These are phyloP conservation scores for Listrodromus nycthemerus DNA, from an alignment of 2,888 invertebrate species.

Conservation along the genomic window DNA sequence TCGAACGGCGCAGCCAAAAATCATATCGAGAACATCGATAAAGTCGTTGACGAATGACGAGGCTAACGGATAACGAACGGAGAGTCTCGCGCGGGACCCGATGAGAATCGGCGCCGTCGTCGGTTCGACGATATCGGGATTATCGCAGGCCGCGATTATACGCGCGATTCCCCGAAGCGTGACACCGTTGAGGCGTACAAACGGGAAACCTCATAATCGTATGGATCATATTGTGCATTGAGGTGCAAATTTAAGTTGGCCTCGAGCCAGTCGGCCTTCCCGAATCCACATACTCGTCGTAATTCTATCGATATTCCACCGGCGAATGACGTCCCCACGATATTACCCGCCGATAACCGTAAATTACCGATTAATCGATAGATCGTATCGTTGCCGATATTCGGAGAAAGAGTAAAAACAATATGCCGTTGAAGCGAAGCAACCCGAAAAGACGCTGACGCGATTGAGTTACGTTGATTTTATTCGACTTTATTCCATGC, in stretches of 20 bases:
- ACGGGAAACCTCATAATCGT: conserved; percentile 63
- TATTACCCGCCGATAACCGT: too few species aligned
- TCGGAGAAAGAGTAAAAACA: background rate
- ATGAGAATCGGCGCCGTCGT: conserved; percentile 51
- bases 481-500: conserved; percentile 82
- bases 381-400: background rate
- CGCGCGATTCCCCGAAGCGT: conserved; percentile 53
- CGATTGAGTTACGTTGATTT: conserved; percentile 84
- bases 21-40: too few species aligned
- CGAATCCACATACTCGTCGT: conserved; percentile 52
- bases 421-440: conserved; percentile 69
- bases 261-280: conserved; percentile 39
- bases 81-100: too few species aligned
- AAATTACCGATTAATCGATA: conserved; percentile 17
- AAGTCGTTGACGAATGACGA: conserved; percentile 75
- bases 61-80: conserved; percentile 13
- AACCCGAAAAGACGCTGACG: conserved; percentile 81
- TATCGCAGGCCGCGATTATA: conserved; percentile 47
- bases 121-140: conserved; percentile 60
- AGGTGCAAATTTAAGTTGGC: conserved; percentile 67
- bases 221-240: conserved; percentile 67
- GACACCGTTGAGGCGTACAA: conserved; percentile 44
- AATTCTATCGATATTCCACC: conserved; percentile 61
- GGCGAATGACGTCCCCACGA: conserved; percentile 53
- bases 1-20: conserved; percentile 79